Percentiles rank a stretch among this genome's conserved stretches.
Evolutionary conservation across 2,888 invertebrate species (phyloP).

Genomic region (Ctenicera cuprea): DNA sequence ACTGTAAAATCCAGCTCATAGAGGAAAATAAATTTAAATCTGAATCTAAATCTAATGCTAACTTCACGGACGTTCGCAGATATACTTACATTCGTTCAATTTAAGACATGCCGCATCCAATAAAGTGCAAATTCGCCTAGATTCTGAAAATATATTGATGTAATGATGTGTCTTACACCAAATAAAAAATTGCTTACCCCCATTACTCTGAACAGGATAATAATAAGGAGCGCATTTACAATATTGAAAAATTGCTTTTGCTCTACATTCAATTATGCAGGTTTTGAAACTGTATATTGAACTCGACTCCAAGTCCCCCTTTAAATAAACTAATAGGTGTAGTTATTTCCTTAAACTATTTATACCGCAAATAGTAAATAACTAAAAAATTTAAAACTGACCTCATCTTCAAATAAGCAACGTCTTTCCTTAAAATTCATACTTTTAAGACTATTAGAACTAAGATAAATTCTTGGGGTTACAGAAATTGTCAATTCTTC

Average conservation of each 20-base stretch:
- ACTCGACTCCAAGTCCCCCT: background rate
- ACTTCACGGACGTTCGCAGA: too few species aligned
- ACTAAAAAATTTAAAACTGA: background rate
- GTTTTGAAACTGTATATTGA: background rate
- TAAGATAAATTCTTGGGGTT: constrained; percentile 71
- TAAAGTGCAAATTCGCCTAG: constrained; percentile 40
- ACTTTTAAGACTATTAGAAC: constrained; percentile 66
- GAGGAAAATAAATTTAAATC: too few species aligned
- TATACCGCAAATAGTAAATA: background rate
- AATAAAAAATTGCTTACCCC: background rate
- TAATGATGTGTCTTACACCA: too few species aligned
- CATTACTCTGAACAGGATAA: constrained; percentile 70
- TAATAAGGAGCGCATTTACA: constrained; percentile 71
- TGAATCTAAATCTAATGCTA: too few species aligned
- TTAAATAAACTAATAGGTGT: background rate
- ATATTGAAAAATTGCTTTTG: background rate
- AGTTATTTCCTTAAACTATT: background rate
- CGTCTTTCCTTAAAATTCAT: constrained; percentile 65
- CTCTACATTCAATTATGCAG: background rate
- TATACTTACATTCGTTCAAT: constrained; percentile 35
- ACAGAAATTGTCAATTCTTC: constrained; percentile 73
- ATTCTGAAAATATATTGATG: constrained; percentile 2
- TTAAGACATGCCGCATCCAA: constrained; percentile 48
- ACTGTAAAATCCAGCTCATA: too few species aligned
- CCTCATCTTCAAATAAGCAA: constrained; percentile 75